These are phyloP conservation scores for Salarias fasciatus DNA, from an alignment of 2,797 vertebrate genomes.

Conservation along the genomic window DNA sequence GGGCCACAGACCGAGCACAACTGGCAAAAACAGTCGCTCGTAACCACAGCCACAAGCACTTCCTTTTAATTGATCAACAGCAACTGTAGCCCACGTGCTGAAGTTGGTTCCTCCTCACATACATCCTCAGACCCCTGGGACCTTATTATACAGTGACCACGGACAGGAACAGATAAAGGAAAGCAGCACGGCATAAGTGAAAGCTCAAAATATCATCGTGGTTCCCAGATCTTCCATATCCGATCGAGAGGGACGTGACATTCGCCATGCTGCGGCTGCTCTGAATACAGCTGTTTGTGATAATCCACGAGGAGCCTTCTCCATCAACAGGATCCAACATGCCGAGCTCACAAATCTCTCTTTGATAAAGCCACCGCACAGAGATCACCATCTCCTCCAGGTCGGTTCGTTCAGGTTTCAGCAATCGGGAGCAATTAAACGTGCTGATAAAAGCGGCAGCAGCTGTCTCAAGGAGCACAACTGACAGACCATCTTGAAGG, in stretches of 20 bases:
- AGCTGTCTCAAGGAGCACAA: constrained; percentile 29
- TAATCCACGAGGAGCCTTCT: constrained; percentile 39
- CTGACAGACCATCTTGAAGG: constrained; percentile 37
- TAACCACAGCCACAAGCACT: neutral
- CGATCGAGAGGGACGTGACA: constrained; percentile 20
- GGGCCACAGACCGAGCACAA: constrained; percentile 11
- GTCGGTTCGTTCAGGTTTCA: constrained; percentile 20
- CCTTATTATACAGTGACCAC: constrained; percentile 29
- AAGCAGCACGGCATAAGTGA: constrained; percentile 14
- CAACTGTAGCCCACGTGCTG: constrained; percentile 3
- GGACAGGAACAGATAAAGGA: constrained; percentile 2
- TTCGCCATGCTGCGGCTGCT: constrained; percentile 16
- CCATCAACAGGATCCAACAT: constrained; percentile 43
- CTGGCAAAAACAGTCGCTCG: constrained; percentile 12
- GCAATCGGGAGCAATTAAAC: constrained; percentile 29
- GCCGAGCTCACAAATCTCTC: constrained; percentile 20
- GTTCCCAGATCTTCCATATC: constrained; percentile 27
- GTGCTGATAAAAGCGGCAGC: constrained; percentile 30
- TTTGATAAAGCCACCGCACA: constrained; percentile 11
- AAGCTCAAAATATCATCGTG: neutral
- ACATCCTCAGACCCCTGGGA: neutral
- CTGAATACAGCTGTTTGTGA: constrained; percentile 27
- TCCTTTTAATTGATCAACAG: constrained; percentile 22
- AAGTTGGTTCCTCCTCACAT: neutral
- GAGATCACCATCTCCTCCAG: constrained; percentile 13